Conservation (phyloP, 2,113 vertebrate species). For the Tyto alba region DNA sequence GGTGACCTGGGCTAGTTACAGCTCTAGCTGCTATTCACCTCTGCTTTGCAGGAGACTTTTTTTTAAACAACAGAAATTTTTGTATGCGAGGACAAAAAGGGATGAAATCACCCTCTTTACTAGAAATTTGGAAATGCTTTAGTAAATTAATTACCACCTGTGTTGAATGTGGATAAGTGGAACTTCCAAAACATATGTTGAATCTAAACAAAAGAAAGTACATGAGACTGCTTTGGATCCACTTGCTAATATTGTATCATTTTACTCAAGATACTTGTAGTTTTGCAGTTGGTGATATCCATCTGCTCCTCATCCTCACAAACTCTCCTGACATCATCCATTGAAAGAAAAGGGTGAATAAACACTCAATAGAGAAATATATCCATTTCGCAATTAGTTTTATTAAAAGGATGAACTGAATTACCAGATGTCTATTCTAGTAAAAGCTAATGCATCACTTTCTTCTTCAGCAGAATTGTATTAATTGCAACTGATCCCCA, state of each 20-base stretch:
- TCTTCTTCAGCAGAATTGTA: not conserved
- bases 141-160: not conserved
- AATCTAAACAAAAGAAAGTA: not conserved
- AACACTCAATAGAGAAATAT: not conserved
- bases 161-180: not conserved
- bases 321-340: not conserved
- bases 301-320: not conserved
- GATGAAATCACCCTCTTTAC: not conserved
- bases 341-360: not conserved
- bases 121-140: not conserved
- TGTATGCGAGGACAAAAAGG: not conserved
- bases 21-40: not conserved
- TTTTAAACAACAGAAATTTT: not conserved
- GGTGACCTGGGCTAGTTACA: not conserved
- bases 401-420: not conserved
- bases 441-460: not conserved
- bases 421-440: not conserved
- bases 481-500: not conserved
- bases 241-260: not conserved
- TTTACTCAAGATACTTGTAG: not conserved
- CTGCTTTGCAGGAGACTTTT: not conserved
- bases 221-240: not conserved
- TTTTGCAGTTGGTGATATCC: not conserved
- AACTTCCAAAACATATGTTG: not conserved
- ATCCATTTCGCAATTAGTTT: not conserved